Evolutionary conservation across 2,888 invertebrate genomes (phyloP), one percentile per base, ranked within the genome.

Genomic region (Drosophila aldrichi): DNA sequence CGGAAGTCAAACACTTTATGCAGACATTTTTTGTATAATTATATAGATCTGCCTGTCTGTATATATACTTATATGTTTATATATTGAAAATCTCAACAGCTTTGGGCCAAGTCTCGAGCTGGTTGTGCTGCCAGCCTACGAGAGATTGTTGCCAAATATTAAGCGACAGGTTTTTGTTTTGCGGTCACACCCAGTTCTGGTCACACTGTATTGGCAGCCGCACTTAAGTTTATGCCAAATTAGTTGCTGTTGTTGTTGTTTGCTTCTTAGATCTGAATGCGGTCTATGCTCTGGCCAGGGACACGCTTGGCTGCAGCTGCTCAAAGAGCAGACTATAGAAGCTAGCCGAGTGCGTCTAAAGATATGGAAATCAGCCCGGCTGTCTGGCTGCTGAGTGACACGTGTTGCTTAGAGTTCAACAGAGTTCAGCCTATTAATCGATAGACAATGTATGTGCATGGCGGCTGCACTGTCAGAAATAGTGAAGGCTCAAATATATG

Each of bases 341-440:
- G 43, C 59, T 71, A 70, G 64, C 73, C 76, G 66, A 81, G 81
- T 86, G 79, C 70, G 70, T 76, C 69, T 49, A 69, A 67, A 85
- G 79, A 81, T 88, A 85, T 88, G 88, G 88, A 83, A 84, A 84
- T 88, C 59, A 67, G 63, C 49, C 57, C 51, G 58, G 22, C 48
- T 44, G 49, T 22, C 58, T 44, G 72, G 29, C 48, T 40, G 57
- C 34, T 12, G 60, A 70, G 60, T 74, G 84, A 85, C 84, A 85
- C 84, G 84, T 85, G 84, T 77, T 73, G 46, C 48, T 44, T n/a
- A 40, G 67, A 51, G 82, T 86, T 85, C 87, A 84, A 77, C 56
- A 4, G 79, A 88, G 84, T 88, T 84, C 84, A 84, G 54, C 49
- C 72, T 65, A 88, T 83, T 81, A 88, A 85, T 85, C 84, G 87